Base-by-base conservation (phyloP, 2,113 vertebrate species). In the Sprattus sprattus region DNA sequence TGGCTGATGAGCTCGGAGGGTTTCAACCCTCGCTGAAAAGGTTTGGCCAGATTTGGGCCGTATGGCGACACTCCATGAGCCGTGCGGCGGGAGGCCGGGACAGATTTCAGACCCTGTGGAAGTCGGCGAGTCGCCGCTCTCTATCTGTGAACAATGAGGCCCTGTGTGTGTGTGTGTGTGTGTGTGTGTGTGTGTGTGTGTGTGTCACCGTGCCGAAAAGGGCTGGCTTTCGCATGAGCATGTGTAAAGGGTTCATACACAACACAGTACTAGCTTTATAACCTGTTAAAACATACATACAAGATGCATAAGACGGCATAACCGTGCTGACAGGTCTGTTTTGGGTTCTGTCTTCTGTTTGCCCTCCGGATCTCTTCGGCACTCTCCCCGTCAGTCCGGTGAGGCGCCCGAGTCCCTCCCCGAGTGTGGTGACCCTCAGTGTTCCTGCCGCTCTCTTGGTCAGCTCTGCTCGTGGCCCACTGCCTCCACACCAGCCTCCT, bases 41-140 rank as follows among this genome's bases (percentile, higher is more conserved):
- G 8, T 75, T 83, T 39, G 2, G 83, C 85, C 85, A 81, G 85
- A 86, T 86, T 80, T 71, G 39, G 71, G 64, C 47, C 85, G 64
- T 86, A 83, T 86, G 85, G 85, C 20, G 10, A 78, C 85, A 78
- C 85, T 57, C 81, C 82, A 60, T 83, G 85, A 78, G 64, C 54
- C 39, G 85, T 10, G 13, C 60, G 7, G 45, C 47, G 15, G 49
- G 81, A 78, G 81, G 80, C 64, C 32, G 22, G 15, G 85, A 86
- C 82, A 86, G 85, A 86, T 86, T 83, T 83, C n/a, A 50, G 54
- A 71, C 64, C 64, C 10, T 32, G 64, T 71, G 64, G 64, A 71
- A 71, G 64, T 71, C 57, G n/a, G 57, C 57, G 57, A 25, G 57
- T 8, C 57, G 86, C 67, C 89, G 83, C 84, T 88, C 81, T 78